Evolutionary conservation across 1,140 invertebrate species (phyloP), one percentile per base, ranked within the genome.

Genomic region (Drosophila nikananu): DNA sequence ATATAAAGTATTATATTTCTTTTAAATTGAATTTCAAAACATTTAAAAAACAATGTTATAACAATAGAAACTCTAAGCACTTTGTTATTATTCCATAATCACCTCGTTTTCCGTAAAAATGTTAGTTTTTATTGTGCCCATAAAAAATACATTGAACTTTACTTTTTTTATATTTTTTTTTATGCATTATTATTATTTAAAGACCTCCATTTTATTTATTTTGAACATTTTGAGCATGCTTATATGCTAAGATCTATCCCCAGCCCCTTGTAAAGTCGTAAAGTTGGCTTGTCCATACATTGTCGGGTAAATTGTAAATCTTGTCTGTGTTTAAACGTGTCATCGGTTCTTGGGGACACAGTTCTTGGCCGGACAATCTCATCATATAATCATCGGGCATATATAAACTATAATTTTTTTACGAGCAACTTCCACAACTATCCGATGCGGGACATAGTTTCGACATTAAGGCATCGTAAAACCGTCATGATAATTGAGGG

Each of bases 401-500:
- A 73, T 64, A 77, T 86, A 65, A 77, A 74, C 49, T 72, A 89
- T 89, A 68, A 76, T 68, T 76, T 89, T 83, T 83, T 90, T 84
- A 89, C 80, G 42, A 76, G 51, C 78, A 49, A 72, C 52, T 70
- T 72, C 35, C 51, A 44, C 58, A 59, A 51, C 48, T 57, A 30
- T 73, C 82, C 80, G 75, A 86, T 80, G 77, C 63, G 66, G 66
- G 86, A 72, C 66, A 89, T 75, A 89, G 78, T 89, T 89, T 90
- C 74, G 79, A 84, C 84, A 89, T 89, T 81, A 90, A 73, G 55
- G 70, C 70, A 63, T 90, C 84, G 70, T 89, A 89, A 90, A 89
- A 76, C 66, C 83, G 83, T 87, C 83, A 83, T 83, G 83, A 87
- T 87, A 83, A 87, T 87, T 87, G 67, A 71, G 57, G 68, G 62